Conservation (phyloP, 2,113 vertebrate species). For the Ovibos moschatus region DNA sequence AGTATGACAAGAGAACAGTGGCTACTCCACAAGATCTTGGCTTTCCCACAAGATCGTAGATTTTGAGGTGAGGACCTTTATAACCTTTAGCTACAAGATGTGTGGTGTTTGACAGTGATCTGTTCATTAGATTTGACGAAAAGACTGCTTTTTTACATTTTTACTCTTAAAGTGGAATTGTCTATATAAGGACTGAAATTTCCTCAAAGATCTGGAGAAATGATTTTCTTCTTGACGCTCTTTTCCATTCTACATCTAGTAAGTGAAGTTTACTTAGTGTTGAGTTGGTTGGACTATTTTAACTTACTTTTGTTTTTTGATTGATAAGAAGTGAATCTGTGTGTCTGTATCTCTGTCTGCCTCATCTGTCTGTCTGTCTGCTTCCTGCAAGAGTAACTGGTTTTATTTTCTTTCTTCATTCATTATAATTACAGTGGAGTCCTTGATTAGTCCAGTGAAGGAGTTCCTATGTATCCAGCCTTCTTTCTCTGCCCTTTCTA, state of each 20-base stretch:
- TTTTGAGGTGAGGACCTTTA: background rate
- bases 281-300: background rate
- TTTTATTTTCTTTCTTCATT: conserved; percentile 5
- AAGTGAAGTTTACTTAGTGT: background rate
- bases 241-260: background rate
- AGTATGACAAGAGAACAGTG: background rate
- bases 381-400: background rate
- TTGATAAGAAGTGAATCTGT: background rate
- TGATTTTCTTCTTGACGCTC: background rate
- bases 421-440: background rate
- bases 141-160: background rate
- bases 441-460: conserved; percentile 7
- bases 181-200: background rate
- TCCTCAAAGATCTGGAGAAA: background rate
- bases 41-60: background rate
- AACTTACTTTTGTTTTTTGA: background rate
- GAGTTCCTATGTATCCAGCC: background rate
- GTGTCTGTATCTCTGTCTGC: background rate
- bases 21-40: background rate
- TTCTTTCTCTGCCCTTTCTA: conserved; percentile 14
- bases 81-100: background rate
- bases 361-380: background rate
- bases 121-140: conserved; percentile 1
- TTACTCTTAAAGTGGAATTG: conserved; percentile 3
- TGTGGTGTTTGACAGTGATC: background rate